Percentiles rank a stretch among this genome's conserved stretches.
Evolutionary conservation across 1,140 invertebrate genomes (phyloP).

Genomic region (Panulirus ornatus): DNA sequence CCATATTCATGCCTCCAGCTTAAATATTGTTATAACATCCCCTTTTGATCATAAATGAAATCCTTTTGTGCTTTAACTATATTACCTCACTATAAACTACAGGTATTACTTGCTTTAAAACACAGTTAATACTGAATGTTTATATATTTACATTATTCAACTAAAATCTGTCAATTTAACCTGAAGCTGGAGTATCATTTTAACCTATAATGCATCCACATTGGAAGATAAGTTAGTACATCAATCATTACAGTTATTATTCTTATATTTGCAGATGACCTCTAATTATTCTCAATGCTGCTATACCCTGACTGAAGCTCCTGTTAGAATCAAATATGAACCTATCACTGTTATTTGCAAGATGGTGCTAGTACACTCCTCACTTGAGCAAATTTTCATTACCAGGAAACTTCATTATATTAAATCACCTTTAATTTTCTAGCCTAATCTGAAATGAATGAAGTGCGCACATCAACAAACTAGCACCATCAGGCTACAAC

Average conservation of each 20-base stretch:
- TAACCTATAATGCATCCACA: no score
- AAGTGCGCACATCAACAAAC: constrained; percentile 8
- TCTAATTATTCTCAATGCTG: background rate
- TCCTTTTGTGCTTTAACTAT: no score
- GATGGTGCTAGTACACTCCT: background rate
- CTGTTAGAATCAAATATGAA: background rate
- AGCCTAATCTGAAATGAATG: background rate
- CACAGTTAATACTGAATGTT: no score
- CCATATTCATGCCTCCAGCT: background rate
- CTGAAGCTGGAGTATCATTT: no score
- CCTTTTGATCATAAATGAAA: no score
- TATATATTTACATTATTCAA: no score
- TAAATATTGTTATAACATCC: background rate
- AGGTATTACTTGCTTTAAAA: no score
- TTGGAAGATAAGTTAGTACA: no score
- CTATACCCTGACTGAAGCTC: background rate
- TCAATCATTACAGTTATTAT: no score
- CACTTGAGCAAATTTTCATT: background rate
- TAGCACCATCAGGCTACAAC: constrained; percentile 44
- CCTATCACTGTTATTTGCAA: background rate
- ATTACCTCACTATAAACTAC: no score
- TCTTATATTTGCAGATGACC: background rate
- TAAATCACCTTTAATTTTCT: background rate
- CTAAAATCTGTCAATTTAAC: no score
- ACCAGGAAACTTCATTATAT: background rate